Conservation (phyloP, 23 tunicate genomes). For the Trididemnum nubilum region DNA sequence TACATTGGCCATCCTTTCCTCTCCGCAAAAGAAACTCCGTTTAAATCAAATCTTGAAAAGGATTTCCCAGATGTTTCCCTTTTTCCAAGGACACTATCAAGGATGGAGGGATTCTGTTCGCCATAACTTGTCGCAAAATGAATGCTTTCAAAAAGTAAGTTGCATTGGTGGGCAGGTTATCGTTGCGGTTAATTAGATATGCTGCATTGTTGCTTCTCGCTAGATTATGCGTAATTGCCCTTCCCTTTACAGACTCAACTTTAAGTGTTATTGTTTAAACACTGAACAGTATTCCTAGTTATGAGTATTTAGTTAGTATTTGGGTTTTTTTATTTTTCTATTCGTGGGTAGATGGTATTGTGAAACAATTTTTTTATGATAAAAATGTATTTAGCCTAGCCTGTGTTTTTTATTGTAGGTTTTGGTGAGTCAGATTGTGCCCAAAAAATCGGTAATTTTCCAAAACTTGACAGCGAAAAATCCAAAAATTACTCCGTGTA, state of each 20-base stretch:
- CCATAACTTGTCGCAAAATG: constrained; percentile 93
- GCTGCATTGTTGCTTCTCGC: neutral
- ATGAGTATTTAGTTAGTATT: no score
- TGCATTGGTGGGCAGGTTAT: no score
- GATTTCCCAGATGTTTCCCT: constrained; percentile 97
- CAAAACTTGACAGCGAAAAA: no score
- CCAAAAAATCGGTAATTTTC: no score
- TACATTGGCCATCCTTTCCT: constrained; percentile 85
- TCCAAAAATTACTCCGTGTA: no score
- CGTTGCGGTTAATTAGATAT: constrained; percentile 1
- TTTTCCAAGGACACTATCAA: constrained; percentile 88
- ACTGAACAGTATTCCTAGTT: no score
- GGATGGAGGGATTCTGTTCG: constrained; percentile 99
- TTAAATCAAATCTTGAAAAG: constrained; percentile 85
- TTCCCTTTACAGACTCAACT: neutral
- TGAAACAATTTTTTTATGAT: no score
- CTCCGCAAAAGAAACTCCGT: constrained; percentile 81
- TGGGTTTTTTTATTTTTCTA: no score
- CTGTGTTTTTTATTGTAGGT: no score
- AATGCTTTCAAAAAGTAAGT: constrained; percentile 94
- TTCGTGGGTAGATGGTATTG: no score
- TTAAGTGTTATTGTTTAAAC: neutral
- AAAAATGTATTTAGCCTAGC: no score
- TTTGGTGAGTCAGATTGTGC: no score
- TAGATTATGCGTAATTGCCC: neutral